Conservation (phyloP, 2,888 invertebrate species). For the Conistra vaccinii region DNA sequence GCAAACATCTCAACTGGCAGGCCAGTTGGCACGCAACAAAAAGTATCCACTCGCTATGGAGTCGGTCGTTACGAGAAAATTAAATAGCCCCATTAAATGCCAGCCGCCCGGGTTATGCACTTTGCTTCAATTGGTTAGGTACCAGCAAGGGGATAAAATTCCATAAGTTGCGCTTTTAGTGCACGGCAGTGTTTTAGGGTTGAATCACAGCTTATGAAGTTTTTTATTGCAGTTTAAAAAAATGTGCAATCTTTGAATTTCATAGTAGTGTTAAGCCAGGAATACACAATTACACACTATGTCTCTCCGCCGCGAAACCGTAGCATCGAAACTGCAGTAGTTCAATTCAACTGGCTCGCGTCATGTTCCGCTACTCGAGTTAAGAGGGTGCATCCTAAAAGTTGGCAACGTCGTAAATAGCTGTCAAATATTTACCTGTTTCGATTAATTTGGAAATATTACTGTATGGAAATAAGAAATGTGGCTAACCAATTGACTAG, state of each 20-base stretch:
- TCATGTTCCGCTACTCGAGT: no score
- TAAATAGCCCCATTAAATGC: conserved; percentile 85
- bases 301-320: no score
- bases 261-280: background rate
- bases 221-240: conserved; percentile 23
- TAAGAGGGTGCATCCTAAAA: no score
- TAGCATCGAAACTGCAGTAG: no score
- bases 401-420: no score
- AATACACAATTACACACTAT: background rate
- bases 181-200: conserved; percentile 48
- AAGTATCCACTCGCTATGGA: conserved; percentile 71
- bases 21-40: conserved; percentile 70
- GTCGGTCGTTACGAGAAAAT: conserved; percentile 81
- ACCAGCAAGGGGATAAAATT: conserved; percentile 63
- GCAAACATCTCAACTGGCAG: conserved; percentile 42
- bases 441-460: no score
- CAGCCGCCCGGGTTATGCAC: conserved; percentile 71
- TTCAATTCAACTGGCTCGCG: no score
- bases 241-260: background rate
- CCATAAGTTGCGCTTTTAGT: conserved; percentile 59
- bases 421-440: no score
- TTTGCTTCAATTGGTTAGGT: conserved; percentile 73
- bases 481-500: no score
- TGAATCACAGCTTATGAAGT: conserved; percentile 13
- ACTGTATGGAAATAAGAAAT: no score